These are phyloP conservation scores for Clostera curtula DNA, from an alignment of 2,888 invertebrate genomes.

Conservation along the genomic window DNA sequence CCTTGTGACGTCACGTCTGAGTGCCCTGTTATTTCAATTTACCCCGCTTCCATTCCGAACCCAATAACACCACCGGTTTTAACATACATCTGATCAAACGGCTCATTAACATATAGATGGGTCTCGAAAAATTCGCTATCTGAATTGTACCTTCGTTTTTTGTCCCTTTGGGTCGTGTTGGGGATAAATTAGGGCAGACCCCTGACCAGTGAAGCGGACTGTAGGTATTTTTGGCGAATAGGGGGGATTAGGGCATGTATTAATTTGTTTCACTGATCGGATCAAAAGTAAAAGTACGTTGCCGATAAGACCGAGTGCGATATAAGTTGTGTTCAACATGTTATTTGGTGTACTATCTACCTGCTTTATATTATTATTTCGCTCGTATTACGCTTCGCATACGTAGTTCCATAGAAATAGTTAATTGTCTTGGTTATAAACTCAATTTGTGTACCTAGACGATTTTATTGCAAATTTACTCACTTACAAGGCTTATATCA, in stretches of 20 bases:
- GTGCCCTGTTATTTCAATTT: conserved; percentile 43
- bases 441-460: too few species aligned
- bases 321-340: too few species aligned
- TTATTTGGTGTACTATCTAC: too few species aligned
- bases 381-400: too few species aligned
- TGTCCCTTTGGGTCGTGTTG: conserved; percentile 33
- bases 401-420: too few species aligned
- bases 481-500: too few species aligned
- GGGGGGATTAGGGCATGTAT: conserved; percentile 28
- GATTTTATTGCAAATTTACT: too few species aligned
- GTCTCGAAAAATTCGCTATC: conserved; percentile 39
- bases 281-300: too few species aligned
- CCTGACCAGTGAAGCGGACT: conserved; percentile 35
- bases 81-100: conserved; percentile 50
- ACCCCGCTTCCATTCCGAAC: conserved; percentile 28
- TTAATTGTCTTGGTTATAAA: too few species aligned
- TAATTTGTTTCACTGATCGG: conserved; percentile 20
- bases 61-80: conserved; percentile 42
- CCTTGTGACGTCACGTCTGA: conserved; percentile 30
- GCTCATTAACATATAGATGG: conserved; percentile 55
- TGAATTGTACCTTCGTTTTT: conserved; percentile 43
- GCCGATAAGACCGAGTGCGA: too few species aligned
- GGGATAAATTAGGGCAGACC: conserved; percentile 42
- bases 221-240: conserved; percentile 33
- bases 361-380: too few species aligned